phyloP scores from a whole-genome alignment of 2,113 vertebrate genomes.

The Cynocephalus volans region DNA sequence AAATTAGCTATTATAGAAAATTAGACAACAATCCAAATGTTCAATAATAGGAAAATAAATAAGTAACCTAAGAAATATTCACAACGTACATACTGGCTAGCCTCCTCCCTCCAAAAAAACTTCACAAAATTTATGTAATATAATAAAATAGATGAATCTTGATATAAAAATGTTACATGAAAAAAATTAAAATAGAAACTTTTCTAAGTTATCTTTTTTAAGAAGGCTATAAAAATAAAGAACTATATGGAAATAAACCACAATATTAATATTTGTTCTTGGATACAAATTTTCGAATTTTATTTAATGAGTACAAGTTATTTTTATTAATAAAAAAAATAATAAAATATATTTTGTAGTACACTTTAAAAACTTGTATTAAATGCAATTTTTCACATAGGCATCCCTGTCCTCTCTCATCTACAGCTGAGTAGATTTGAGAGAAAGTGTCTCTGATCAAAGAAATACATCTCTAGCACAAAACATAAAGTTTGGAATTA shows the following conservation, averaged over 20 bases:
- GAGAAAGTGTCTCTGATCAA: background rate
- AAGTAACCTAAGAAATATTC: conserved; percentile 8
- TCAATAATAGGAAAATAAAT: background rate
- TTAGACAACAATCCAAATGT: background rate
- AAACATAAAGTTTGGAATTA: conserved; percentile 9
- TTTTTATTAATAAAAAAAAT: conserved; percentile 55
- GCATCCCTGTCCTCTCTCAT: background rate
- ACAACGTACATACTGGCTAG: no score
- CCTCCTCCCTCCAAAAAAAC: no score
- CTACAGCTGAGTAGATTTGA: background rate
- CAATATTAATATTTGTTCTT: conserved; percentile 32
- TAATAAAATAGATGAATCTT: background rate
- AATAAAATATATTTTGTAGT: conserved; percentile 11
- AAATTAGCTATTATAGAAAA: background rate
- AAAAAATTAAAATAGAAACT: conserved; percentile 45
- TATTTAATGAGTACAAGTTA: conserved; percentile 1
- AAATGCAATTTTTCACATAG: background rate
- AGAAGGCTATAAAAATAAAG: conserved; percentile 41
- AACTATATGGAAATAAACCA: background rate
- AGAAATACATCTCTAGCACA: conserved; percentile 10
- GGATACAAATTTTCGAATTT: conserved; percentile 43
- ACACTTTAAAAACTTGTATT: conserved; percentile 28
- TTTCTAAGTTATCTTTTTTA: background rate
- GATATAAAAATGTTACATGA: background rate
- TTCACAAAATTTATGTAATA: background rate